Evolutionary conservation across 2,113 vertebrate genomes (phyloP).

Genomic region (Isurus oxyrinchus): DNA sequence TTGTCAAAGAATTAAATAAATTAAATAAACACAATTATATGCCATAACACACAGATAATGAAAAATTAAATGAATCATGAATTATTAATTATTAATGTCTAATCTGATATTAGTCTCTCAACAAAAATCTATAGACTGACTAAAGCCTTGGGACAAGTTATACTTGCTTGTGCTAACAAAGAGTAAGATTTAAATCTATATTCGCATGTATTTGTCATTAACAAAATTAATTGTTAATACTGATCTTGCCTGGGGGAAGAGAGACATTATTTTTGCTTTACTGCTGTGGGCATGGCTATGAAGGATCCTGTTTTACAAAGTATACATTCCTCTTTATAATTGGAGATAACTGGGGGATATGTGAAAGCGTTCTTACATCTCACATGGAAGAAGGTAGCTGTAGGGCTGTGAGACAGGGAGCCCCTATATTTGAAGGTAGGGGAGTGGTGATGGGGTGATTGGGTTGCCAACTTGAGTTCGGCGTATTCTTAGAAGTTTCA

Average conservation of each 20-base stretch:
- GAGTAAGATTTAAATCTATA: neutral
- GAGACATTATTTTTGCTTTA: neutral
- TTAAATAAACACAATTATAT: constrained; percentile 11
- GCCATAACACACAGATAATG: neutral
- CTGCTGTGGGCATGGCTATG: neutral
- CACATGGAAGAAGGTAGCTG: neutral
- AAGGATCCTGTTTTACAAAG: neutral
- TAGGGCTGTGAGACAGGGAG: neutral
- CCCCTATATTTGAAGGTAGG: neutral
- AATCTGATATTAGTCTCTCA: neutral
- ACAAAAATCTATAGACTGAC: neutral
- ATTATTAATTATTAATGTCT: neutral
- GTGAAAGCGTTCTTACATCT: neutral
- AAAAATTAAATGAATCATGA: constrained; percentile 10
- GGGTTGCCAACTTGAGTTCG: neutral
- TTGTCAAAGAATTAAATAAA: constrained; percentile 26
- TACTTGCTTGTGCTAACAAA: neutral
- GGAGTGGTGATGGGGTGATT: neutral
- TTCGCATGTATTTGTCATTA: neutral
- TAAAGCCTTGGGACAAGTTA: neutral
- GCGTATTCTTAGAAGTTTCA: neutral
- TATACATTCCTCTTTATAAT: neutral
- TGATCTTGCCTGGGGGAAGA: neutral
- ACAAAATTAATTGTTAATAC: constrained; percentile 5
- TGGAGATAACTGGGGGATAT: neutral